Evolutionary conservation across 1,140 invertebrate genomes (phyloP).

Genomic region (Penaeus indicus): DNA sequence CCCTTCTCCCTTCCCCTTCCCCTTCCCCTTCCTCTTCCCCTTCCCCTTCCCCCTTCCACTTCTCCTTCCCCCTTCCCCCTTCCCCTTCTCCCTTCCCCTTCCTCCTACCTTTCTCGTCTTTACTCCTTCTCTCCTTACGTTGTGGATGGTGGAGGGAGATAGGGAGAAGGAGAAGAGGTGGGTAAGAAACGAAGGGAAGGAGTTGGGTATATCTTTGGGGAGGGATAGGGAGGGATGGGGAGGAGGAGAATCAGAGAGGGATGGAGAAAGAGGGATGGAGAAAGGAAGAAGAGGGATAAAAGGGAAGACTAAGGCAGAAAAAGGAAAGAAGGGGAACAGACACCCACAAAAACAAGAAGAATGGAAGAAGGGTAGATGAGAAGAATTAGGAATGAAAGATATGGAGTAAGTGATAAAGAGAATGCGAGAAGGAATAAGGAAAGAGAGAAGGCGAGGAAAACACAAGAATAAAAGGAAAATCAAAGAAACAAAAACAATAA

Average conservation of each 20-base stretch:
- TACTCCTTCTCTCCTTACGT: neutral
- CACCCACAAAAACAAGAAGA: neutral
- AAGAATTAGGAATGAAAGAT: neutral
- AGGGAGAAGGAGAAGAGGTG: neutral
- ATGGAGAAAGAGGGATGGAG: neutral
- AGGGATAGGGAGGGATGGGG: neutral
- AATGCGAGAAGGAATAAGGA: neutral
- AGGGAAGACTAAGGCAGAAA: neutral
- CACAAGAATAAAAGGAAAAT: neutral
- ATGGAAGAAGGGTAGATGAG: neutral
- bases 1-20: neutral
- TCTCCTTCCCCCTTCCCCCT: neutral
- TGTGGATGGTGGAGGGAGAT: neutral
- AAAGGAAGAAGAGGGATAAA: neutral
- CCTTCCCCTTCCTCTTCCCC: neutral
- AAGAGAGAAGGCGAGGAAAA: neutral
- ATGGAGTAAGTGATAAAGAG: neutral
- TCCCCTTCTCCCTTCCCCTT: conserved; percentile 29
- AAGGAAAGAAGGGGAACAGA: too few species aligned
- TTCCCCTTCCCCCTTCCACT: neutral
- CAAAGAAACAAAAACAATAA: neutral
- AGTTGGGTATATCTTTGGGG: neutral
- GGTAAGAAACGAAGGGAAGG: neutral
- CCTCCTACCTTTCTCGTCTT: neutral
- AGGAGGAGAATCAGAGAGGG: neutral